A percentile compares a stretch with the other conserved stretches of the same genome.
Evolutionary conservation across 2,888 invertebrate genomes (phyloP).

Genomic region (Blastobasis adustella): DNA sequence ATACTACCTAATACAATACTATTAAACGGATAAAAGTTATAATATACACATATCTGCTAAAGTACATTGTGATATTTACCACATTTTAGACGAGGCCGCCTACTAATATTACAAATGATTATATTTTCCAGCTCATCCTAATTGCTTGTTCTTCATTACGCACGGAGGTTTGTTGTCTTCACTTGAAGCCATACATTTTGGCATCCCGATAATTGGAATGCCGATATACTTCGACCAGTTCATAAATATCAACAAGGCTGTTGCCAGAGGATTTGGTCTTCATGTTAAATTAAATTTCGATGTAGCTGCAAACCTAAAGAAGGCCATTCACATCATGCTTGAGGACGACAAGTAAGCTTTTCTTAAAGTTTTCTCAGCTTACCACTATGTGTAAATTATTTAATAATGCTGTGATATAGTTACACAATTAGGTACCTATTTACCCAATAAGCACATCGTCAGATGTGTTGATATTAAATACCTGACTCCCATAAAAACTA

Average conservation of each 20-base stretch:
- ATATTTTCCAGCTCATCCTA: conserved; percentile 35
- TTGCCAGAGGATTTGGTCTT: conserved; percentile 11
- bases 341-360: background rate
- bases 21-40: too few species aligned
- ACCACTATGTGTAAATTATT: too few species aligned
- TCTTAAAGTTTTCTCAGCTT: background rate
- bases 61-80: too few species aligned
- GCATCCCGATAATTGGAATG: conserved; percentile 38
- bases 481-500: too few species aligned
- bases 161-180: conserved; percentile 42
- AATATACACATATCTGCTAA: too few species aligned
- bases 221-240: conserved; percentile 45
- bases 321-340: conserved; percentile 5
- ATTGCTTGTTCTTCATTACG: conserved; percentile 32
- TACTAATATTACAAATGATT: conserved; percentile 1
- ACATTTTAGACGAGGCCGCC: too few species aligned
- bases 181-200: conserved; percentile 39
- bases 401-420: too few species aligned
- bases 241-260: conserved; percentile 37
- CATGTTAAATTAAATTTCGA: conserved; percentile 11
- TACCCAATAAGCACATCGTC: too few species aligned
- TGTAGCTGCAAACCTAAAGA: conserved; percentile 6
- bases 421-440: too few species aligned
- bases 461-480: too few species aligned
- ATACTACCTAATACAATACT: too few species aligned